Evolutionary conservation across 2,888 invertebrate species (phyloP).

Genomic region (Calameuta idolon): DNA sequence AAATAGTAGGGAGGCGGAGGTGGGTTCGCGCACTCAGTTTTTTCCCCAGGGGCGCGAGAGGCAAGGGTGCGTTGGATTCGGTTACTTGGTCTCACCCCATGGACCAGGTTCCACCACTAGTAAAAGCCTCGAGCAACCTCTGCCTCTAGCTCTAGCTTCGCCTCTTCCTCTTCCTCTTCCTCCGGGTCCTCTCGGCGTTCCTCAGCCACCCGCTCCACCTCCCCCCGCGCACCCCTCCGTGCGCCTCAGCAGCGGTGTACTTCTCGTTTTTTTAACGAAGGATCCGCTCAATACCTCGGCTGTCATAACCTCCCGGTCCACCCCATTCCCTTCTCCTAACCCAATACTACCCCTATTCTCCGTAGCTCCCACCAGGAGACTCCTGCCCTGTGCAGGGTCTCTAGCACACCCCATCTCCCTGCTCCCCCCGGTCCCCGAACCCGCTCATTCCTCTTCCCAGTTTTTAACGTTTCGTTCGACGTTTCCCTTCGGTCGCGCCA

Average conservation of each 20-base stretch:
- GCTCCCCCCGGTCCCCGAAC: conserved; percentile 3
- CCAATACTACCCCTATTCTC: conserved; percentile 29
- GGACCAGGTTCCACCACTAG: conserved; percentile 16
- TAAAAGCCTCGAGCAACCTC: conserved; percentile 10
- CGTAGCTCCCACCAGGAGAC: conserved; percentile 27
- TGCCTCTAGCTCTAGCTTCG: conserved; percentile 7
- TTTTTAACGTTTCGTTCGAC: conserved; percentile 66
- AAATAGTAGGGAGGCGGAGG: conserved; percentile 35
- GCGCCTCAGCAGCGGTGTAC: conserved; percentile 50
- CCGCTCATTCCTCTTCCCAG: conserved; percentile 56
- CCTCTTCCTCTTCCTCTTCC: neutral
- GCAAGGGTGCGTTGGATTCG: conserved; percentile 64
- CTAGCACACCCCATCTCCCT: conserved; percentile 11
- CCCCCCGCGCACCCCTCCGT: conserved; percentile 37
- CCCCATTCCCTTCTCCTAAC: conserved; percentile 33
- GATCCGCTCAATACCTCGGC: conserved; percentile 67
- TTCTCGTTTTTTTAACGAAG: conserved; percentile 65
- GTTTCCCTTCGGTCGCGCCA: conserved; percentile 56
- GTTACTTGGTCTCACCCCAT: conserved; percentile 60
- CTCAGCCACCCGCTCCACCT: conserved; percentile 28
- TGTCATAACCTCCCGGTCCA: conserved; percentile 63
- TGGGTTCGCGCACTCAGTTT: conserved; percentile 49
- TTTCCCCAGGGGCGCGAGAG: conserved; percentile 47
- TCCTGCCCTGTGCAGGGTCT: conserved; percentile 20
- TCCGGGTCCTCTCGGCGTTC: conserved; percentile 7